phyloP scores from a whole-genome alignment of 2,797 vertebrate species.

The Acipenser ruthenus region DNA sequence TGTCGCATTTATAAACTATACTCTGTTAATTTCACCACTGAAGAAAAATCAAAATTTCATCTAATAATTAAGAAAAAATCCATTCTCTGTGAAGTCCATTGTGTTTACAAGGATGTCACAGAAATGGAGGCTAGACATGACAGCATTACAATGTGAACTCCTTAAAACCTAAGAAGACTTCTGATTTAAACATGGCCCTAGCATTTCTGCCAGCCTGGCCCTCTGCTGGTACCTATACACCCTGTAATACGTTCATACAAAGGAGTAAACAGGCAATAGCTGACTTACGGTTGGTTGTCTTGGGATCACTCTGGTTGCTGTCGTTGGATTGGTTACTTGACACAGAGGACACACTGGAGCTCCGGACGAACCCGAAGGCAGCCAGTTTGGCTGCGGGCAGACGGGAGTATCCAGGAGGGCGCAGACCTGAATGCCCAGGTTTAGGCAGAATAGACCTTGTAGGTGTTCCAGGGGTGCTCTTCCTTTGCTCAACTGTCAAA shows the following conservation, averaged over 20 bases:
- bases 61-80: no score
- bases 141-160: no score
- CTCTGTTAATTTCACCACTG: no score
- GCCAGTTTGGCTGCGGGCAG: conserved; percentile 72
- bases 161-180: no score
- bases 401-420: conserved; percentile 81
- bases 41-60: no score
- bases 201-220: no score
- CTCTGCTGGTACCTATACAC: no score
- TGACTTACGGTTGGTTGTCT: conserved; percentile 68
- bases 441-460: conserved; percentile 72
- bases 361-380: conserved; percentile 76
- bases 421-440: conserved; percentile 77
- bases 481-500: conserved; percentile 65
- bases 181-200: no score
- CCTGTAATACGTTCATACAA: neutral
- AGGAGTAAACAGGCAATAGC: neutral
- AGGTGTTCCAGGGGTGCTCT: conserved; percentile 50
- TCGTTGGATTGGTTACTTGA: conserved; percentile 80
- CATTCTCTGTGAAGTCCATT: no score
- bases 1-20: no score
- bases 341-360: conserved; percentile 76
- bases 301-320: conserved; percentile 66
- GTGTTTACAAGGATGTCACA: no score
- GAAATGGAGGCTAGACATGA: no score